These are phyloP conservation scores for Phalacrocorax brasilianus DNA, from an alignment of 2,113 vertebrate species.

Conservation along the genomic window DNA sequence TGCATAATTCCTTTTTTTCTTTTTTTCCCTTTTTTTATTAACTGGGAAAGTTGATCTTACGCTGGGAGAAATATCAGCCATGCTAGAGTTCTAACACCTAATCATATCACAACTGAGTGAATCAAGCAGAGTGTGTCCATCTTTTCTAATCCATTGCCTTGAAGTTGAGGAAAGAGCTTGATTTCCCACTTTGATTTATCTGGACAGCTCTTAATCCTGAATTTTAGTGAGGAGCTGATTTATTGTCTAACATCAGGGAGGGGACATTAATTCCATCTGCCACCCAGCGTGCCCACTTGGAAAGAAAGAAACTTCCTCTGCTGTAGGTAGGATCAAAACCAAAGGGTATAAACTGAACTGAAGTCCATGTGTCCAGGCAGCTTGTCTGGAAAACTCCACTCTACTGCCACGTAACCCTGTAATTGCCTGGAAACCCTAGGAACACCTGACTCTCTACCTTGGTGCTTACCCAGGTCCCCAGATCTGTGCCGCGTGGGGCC, in stretches of 20 bases:
- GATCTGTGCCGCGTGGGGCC: rapidly evolving
- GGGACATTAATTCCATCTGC: slow-evolving; percentile 13
- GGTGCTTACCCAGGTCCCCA: background rate
- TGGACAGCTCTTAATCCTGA: background rate
- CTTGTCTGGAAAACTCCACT: background rate
- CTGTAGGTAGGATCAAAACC: slow-evolving; percentile 54
- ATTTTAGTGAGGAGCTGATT: slow-evolving; percentile 25
- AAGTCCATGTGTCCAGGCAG: background rate
- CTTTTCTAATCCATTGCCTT: slow-evolving; percentile 21
- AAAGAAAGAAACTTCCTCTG: slow-evolving; percentile 43
- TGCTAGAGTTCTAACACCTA: background rate
- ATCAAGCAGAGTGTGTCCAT: background rate
- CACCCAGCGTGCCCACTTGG: background rate
- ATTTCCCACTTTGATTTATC: slow-evolving; percentile 37
- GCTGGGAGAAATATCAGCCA: background rate
- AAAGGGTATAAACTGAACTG: background rate
- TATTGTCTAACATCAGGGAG: slow-evolving; percentile 30
- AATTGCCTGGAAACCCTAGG: background rate
- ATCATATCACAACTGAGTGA: background rate
- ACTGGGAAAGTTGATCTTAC: background rate
- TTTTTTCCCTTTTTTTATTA: background rate
- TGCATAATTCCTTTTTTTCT: background rate
- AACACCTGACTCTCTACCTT: background rate
- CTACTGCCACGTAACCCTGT: background rate
- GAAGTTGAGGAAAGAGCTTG: background rate